Conservation (phyloP, 2,113 vertebrate genomes). For the Conger conger region DNA sequence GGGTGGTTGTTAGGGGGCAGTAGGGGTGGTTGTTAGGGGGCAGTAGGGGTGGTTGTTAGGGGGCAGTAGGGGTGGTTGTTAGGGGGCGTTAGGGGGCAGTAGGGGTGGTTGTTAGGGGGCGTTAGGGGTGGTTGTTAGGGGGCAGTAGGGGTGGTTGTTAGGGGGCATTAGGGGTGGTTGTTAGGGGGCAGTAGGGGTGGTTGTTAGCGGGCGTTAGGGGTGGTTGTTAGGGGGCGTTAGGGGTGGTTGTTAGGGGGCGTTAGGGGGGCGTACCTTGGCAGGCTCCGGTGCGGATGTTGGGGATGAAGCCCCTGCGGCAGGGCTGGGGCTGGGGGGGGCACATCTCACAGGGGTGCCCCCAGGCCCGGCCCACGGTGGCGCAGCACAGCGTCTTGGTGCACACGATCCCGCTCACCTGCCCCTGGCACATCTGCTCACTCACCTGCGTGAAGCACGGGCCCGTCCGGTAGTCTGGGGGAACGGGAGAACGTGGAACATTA, state of each 20-base stretch:
- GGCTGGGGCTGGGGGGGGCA: slow-evolving; percentile 74
- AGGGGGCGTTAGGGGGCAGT: too few relatives aligned
- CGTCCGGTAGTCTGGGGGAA: slow-evolving; percentile 71
- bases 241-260: too few relatives aligned
- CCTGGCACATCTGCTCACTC: slow-evolving; percentile 73
- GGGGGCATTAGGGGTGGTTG: not conserved
- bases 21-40: slow-evolving; percentile 72
- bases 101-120: not conserved
- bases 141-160: too few relatives aligned
- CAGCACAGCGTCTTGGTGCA: slow-evolving; percentile 79
- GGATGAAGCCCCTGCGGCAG: slow-evolving; percentile 72
- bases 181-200: too few relatives aligned
- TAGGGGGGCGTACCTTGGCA: slow-evolving; percentile 79
- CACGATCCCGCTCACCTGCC: slow-evolving; percentile 71
- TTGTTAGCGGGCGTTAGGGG: too few relatives aligned
- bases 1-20: too few relatives aligned
- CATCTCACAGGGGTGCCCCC: slow-evolving; percentile 76
- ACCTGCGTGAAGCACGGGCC: slow-evolving; percentile 74
- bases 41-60: slow-evolving; percentile 64
- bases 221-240: too few relatives aligned
- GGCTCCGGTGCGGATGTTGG: slow-evolving; percentile 72
- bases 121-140: too few relatives aligned
- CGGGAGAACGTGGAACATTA: not conserved
- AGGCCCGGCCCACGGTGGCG: slow-evolving; percentile 72
- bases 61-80: too few relatives aligned